phyloP scores from a whole-genome alignment of 23 tunicate genomes.

The Phallusia fumigata region DNA sequence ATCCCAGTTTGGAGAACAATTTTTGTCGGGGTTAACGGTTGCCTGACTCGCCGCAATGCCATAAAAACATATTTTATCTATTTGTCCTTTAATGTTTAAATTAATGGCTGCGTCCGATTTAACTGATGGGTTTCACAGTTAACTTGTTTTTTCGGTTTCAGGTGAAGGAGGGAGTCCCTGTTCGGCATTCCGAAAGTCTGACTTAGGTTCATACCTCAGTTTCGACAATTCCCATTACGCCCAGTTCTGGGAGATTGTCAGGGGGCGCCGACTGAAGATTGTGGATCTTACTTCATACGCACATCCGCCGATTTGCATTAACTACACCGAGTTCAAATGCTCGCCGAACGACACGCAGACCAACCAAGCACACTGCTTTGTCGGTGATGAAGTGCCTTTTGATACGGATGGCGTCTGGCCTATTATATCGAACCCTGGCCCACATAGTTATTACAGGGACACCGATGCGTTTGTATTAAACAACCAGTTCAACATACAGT shows the following conservation, averaged over 20 bases:
- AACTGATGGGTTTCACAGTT: too few species aligned
- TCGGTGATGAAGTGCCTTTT: conserved; percentile 33
- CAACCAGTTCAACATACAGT: conserved; percentile 35
- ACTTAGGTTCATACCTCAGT: background rate
- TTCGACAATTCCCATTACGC: conserved; percentile 40
- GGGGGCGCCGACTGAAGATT: conserved; percentile 29
- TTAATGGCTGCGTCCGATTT: too few species aligned
- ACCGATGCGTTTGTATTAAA: conserved; percentile 28
- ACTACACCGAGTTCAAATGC: conserved; percentile 13
- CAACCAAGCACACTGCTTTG: conserved; percentile 22
- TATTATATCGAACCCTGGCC: conserved; percentile 28
- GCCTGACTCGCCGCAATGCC: too few species aligned
- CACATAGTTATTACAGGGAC: conserved; percentile 9
- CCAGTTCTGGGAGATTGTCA: conserved; percentile 43
- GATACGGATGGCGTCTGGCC: conserved; percentile 60
- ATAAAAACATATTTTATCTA: too few species aligned
- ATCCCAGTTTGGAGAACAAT: too few species aligned
- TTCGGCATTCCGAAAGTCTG: conserved; percentile 15
- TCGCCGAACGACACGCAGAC: background rate
- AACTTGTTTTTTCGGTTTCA: background rate
- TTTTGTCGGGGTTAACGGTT: too few species aligned
- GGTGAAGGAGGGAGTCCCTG: conserved; percentile 59
- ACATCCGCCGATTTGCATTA: conserved; percentile 6
- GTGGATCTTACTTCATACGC: background rate
- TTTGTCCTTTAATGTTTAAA: too few species aligned